phyloP scores from a whole-genome alignment of 2,888 invertebrate genomes.

The Aleiodes leptofemur region DNA sequence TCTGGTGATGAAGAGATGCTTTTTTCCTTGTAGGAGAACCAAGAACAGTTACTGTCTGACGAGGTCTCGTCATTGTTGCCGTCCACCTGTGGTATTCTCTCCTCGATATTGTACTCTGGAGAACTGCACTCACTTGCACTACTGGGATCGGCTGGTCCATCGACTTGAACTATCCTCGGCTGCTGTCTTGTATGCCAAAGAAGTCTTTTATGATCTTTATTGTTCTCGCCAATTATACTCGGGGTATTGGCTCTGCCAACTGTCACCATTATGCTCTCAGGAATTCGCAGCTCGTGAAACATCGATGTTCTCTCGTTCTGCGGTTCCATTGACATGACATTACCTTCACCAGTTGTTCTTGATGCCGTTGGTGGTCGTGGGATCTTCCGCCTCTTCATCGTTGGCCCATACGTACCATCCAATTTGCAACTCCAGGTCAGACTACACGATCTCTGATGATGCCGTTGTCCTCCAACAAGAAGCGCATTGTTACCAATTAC shows the following conservation, averaged over 20 bases:
- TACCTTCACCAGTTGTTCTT: slow-evolving; percentile 61
- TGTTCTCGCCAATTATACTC: slow-evolving; percentile 66
- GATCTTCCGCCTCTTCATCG: slow-evolving; percentile 83
- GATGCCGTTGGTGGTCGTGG: slow-evolving; percentile 66
- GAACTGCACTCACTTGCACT: slow-evolving; percentile 77
- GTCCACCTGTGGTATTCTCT: slow-evolving; percentile 62
- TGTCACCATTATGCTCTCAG: slow-evolving; percentile 76
- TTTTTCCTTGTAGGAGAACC: slow-evolving; percentile 47
- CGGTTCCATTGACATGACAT: slow-evolving; percentile 66
- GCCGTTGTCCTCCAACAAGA: slow-evolving; percentile 75
- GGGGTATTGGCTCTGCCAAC: slow-evolving; percentile 68
- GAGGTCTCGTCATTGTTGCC: slow-evolving; percentile 58
- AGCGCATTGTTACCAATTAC: slow-evolving; percentile 76
- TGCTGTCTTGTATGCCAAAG: slow-evolving; percentile 74
- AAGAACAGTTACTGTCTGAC: slow-evolving; percentile 56
- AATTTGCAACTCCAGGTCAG: slow-evolving; percentile 84
- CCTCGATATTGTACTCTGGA: slow-evolving; percentile 69
- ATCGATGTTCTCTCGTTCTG: slow-evolving; percentile 65
- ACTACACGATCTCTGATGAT: slow-evolving; percentile 82
- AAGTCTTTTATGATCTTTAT: slow-evolving; percentile 72
- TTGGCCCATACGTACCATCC: slow-evolving; percentile 80
- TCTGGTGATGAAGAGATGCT: neutral
- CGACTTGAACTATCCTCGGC: slow-evolving; percentile 78
- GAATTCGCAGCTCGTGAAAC: slow-evolving; percentile 73
- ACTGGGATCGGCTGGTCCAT: slow-evolving; percentile 77